Conservation (phyloP, 2,888 invertebrate genomes). For the Drosophila birchii region DNA sequence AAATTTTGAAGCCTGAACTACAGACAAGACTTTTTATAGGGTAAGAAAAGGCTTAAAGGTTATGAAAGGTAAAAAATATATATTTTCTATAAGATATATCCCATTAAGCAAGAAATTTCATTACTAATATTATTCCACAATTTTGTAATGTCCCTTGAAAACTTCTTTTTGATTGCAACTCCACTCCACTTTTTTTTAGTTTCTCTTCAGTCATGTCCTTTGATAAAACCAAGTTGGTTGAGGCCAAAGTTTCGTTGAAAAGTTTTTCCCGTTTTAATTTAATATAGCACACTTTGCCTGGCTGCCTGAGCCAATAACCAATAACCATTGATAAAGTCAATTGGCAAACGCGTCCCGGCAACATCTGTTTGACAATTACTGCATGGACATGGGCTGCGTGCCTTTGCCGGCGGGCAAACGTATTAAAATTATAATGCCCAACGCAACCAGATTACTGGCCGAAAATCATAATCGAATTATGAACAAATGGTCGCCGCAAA, state of each 20-base stretch:
- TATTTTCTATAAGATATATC: not conserved
- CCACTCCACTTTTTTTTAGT: not conserved
- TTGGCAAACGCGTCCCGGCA: slow-evolving; percentile 13
- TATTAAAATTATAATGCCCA: slow-evolving; percentile 46
- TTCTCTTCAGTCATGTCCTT: not conserved
- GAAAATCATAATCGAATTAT: slow-evolving; percentile 66
- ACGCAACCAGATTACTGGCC: slow-evolving; percentile 36
- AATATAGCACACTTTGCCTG: slow-evolving; percentile 33
- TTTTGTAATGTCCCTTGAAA: not conserved
- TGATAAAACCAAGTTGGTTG: slow-evolving; percentile 1
- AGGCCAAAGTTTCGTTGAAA: not conserved
- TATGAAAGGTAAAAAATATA: not conserved
- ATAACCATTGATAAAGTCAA: slow-evolving; percentile 35
- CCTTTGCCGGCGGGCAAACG: slow-evolving; percentile 18
- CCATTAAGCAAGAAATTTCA: not conserved
- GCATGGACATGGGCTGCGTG: not conserved
- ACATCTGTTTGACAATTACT: slow-evolving; percentile 34
- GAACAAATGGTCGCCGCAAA: slow-evolving; percentile 54
- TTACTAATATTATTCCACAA: not conserved
- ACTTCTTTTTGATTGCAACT: not conserved
- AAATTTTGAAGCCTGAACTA: not conserved
- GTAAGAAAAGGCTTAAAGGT: not conserved
- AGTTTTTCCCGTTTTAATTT: slow-evolving; percentile 11
- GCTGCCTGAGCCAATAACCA: slow-evolving; percentile 19
- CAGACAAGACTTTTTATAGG: not conserved